Percentiles rank a stretch among this genome's conserved stretches.
These are phyloP conservation scores for Hydraecia micacea DNA, from an alignment of 2,888 invertebrate species.

Conservation along the genomic window DNA sequence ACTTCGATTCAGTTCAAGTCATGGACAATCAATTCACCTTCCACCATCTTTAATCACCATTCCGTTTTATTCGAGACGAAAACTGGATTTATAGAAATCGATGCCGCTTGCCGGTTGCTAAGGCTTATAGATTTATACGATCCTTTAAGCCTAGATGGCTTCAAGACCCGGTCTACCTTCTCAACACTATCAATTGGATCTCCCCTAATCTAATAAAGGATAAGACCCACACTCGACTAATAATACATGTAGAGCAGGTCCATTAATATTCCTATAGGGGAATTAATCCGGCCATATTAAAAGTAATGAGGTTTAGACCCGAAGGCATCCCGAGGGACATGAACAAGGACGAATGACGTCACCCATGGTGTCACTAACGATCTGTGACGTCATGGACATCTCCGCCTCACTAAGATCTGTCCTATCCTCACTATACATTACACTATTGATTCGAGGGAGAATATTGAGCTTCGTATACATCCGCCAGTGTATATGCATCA, in stretches of 20 bases:
- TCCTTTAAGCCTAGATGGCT: conserved; percentile 7
- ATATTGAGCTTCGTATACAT: conserved; percentile 70
- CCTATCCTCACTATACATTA: conserved; percentile 76
- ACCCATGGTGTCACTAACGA: conserved; percentile 82
- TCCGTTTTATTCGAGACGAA: not conserved
- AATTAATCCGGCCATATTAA: conserved; percentile 67
- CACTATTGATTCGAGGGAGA: conserved; percentile 73
- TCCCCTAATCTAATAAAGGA: conserved; percentile 52
- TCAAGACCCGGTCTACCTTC: conserved; percentile 15
- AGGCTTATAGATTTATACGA: conserved; percentile 2
- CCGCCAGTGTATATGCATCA: conserved; percentile 75
- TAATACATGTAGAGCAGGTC: conserved; percentile 27
- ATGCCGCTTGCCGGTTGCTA: not conserved
- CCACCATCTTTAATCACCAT: not conserved
- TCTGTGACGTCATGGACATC: conserved; percentile 86
- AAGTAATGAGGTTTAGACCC: conserved; percentile 69
- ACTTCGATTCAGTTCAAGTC: not conserved
- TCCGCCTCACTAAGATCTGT: conserved; percentile 78
- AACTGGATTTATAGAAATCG: not conserved
- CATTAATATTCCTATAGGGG: conserved; percentile 59
- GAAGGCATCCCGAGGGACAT: conserved; percentile 70
- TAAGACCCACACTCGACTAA: conserved; percentile 10
- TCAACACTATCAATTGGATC: conserved; percentile 46
- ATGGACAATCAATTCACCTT: not conserved
- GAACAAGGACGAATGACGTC: conserved; percentile 84